Evolutionary conservation across 2,113 vertebrate genomes (phyloP).

Genomic region (Paralichthys olivaceus): DNA sequence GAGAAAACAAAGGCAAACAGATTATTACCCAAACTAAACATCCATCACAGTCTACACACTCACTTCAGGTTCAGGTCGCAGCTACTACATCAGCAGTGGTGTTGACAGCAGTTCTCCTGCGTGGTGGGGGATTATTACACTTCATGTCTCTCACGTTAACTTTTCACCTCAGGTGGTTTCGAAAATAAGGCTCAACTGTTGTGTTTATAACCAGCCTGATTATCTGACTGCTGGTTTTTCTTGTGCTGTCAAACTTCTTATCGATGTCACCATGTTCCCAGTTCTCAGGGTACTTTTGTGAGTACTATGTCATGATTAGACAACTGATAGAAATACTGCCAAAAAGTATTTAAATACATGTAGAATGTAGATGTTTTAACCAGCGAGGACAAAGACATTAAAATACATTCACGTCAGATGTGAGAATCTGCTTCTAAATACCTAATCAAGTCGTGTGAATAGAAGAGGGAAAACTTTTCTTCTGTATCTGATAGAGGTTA

Average conservation of each 20-base stretch:
- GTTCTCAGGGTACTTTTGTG: background rate
- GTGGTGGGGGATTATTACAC: background rate
- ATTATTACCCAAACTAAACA: background rate
- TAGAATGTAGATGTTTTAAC: too few relatives aligned
- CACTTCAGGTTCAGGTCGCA: constrained; percentile 1
- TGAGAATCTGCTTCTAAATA: background rate
- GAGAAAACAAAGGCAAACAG: constrained; percentile 4
- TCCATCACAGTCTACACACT: constrained; percentile 3
- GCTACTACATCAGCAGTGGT: background rate
- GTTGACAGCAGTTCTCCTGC: background rate
- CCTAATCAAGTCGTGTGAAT: background rate
- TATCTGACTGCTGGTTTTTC: background rate
- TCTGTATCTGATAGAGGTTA: background rate
- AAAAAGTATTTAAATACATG: too few relatives aligned
- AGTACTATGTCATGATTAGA: too few relatives aligned
- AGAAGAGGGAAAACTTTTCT: background rate
- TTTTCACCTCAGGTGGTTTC: too few relatives aligned
- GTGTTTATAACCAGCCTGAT: too few relatives aligned
- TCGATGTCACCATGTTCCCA: background rate
- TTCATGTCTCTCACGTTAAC: too few relatives aligned
- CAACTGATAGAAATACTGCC: too few relatives aligned
- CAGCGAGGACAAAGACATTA: background rate
- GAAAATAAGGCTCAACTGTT: too few relatives aligned
- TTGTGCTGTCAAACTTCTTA: background rate
- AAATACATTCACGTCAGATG: background rate